A percentile compares a stretch with the other conserved stretches of the same genome.
Conservation (phyloP, 2,888 invertebrate species). For the Orchesella flavescens region DNA sequence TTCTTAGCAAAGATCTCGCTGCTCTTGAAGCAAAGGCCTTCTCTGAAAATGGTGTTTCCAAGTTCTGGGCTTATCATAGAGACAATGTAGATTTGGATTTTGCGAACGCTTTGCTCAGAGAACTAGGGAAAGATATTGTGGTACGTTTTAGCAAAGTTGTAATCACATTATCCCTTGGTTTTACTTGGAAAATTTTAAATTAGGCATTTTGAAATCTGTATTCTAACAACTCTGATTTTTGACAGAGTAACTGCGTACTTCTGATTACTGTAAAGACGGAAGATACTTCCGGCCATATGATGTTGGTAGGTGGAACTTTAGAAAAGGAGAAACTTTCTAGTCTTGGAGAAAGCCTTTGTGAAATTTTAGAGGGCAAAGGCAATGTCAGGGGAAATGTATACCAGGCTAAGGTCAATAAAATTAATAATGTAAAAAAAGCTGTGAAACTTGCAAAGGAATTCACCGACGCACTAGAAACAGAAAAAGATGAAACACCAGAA, state of each 20-base stretch:
- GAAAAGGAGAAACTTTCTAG: constrained; percentile 32
- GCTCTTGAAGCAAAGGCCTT: constrained; percentile 81
- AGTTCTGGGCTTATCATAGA: constrained; percentile 73
- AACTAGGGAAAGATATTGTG: constrained; percentile 72
- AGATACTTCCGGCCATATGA: constrained; percentile 64
- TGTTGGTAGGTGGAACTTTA: constrained; percentile 60
- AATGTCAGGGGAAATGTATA: constrained; percentile 83
- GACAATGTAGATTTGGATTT: constrained; percentile 88
- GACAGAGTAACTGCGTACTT: constrained; percentile 58
- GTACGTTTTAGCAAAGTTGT: too few species aligned
- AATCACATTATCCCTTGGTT: too few species aligned
- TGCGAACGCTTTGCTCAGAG: constrained; percentile 81
- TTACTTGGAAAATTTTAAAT: too few species aligned
- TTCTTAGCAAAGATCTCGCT: constrained; percentile 82
- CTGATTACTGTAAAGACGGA: constrained; percentile 68
- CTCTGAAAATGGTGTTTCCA: constrained; percentile 70
- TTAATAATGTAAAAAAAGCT: constrained; percentile 80
- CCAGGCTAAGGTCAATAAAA: constrained; percentile 84
- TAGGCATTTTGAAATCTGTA: too few species aligned
- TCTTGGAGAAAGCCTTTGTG: constrained; percentile 78
- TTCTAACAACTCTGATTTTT: not conserved
- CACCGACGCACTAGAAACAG: constrained; percentile 75
- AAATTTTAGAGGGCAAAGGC: constrained; percentile 84
- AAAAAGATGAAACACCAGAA: not conserved
- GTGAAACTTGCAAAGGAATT: constrained; percentile 75